Base-by-base conservation (phyloP, 2,888 invertebrate genomes). In the Heliconius ismenius region DNA sequence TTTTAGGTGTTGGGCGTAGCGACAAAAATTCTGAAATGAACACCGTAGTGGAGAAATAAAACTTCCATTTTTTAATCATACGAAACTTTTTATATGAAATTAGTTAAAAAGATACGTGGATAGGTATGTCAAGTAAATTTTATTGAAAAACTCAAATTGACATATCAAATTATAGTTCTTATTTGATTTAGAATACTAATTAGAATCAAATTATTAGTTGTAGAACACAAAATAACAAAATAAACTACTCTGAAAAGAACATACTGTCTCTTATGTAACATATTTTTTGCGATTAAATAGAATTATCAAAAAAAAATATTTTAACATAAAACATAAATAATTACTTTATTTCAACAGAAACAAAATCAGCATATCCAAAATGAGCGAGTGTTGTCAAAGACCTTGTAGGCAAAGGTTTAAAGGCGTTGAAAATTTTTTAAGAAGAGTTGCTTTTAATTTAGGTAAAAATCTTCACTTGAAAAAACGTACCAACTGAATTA, bases 341-440 rank as follows among this genome's bases (percentile, higher is more conserved):
- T n/a, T n/a, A 39, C 9, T 39, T 39, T 39, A 39, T 39, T 39
- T 11, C 39, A 39, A 39, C 39, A 39, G 39, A 39, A 39, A 39
- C 2, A 39, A 39, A 0, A 11, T 6, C 60, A 43, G 24, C 62
- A 11, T 10, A 62, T 32, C 63, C 26, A 77, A 75, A 76, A 89
- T 89, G 89, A 85, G 76, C 63, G 83, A 83, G 69, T 79, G 83
- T 6, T 43, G 79, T 7, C 49, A 74, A 24, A 74, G 74, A 49
- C 83, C 83, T 43, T 82, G 81, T 79, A 87, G 83, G 72, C 86
- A 85, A 76, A 85, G 89, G 9, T 93, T 90, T 79, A 93, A 93
- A 81, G 92, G 91, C 21, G 83, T 92, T 60, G 93, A 93, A 82
- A 90, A 87, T 77, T 92, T 93, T 80, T 83, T 93, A 63, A 87